A percentile compares a stretch with the other conserved stretches of the same genome.
These are phyloP conservation scores for Mustela nigripes DNA, from an alignment of 2,113 vertebrate genomes.

Conservation along the genomic window DNA sequence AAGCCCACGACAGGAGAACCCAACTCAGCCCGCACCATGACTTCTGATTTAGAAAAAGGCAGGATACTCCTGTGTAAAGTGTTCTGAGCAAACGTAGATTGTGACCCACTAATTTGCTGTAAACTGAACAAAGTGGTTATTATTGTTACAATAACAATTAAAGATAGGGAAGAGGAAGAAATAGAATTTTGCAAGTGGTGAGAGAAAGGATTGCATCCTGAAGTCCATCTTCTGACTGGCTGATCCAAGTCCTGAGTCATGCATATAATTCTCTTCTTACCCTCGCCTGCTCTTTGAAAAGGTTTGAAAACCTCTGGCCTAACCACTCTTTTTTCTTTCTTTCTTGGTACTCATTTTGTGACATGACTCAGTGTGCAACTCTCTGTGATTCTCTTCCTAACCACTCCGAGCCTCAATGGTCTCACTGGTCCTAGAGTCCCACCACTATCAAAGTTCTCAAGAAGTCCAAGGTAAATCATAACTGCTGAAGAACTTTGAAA, in stretches of 20 bases:
- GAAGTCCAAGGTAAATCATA: background rate
- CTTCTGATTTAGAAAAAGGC: background rate
- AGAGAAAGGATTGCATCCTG: background rate
- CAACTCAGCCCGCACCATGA: rapidly evolving
- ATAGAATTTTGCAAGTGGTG: background rate
- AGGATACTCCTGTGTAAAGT: background rate
- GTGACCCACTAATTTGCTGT: background rate
- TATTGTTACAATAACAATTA: background rate
- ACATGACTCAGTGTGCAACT: background rate
- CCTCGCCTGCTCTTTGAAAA: background rate
- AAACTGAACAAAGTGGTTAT: background rate
- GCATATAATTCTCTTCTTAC: background rate
- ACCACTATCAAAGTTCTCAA: too few relatives aligned
- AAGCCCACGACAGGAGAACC: background rate
- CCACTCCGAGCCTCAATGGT: background rate
- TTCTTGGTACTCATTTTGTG: background rate
- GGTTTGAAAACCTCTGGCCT: background rate
- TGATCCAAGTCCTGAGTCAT: background rate
- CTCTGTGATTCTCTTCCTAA: background rate
- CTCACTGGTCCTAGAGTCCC: background rate
- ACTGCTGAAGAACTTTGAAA: background rate
- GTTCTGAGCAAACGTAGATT: background rate
- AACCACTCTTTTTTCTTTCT: background rate
- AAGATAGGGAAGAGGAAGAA: background rate
- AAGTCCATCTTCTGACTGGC: background rate